phyloP scores from a whole-genome alignment of 2,113 vertebrate genomes.

The Hemiprocne comata region DNA sequence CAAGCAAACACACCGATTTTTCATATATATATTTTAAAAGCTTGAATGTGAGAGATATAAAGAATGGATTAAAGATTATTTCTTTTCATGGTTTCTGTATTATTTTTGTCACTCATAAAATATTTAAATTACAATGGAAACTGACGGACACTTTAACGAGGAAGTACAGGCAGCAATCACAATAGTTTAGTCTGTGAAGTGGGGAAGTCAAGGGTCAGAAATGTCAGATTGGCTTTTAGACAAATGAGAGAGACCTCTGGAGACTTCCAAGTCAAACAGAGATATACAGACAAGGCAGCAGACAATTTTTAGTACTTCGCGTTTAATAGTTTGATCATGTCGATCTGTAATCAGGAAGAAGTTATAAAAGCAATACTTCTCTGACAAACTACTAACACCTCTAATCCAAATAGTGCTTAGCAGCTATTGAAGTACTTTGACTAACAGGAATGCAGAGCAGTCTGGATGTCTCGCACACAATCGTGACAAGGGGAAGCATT shows the following conservation, averaged over 20 bases:
- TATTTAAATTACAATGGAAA: conserved; percentile 74
- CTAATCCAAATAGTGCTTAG: neutral
- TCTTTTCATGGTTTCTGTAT: conserved; percentile 52
- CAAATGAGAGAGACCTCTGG: conserved; percentile 57
- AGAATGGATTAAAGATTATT: conserved; percentile 60
- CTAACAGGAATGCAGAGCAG: neutral
- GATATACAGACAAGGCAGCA: conserved; percentile 24
- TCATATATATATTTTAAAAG: neutral
- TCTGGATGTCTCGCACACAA: neutral
- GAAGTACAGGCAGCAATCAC: conserved; percentile 68
- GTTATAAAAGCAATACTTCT: neutral
- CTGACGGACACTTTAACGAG: conserved; percentile 70
- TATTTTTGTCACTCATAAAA: conserved; percentile 61
- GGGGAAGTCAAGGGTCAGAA: conserved; percentile 76
- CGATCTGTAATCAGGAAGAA: conserved; percentile 26
- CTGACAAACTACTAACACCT: conserved; percentile 29
- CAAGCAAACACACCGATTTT: conserved; percentile 38
- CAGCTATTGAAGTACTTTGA: neutral
- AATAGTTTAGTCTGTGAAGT: conserved; percentile 69
- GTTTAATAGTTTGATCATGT: conserved; percentile 9
- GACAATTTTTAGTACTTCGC: conserved; percentile 19
- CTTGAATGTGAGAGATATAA: conserved; percentile 38
- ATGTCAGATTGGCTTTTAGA: conserved; percentile 73
- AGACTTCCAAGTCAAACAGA: conserved; percentile 53
- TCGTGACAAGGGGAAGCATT: neutral